phyloP scores from a whole-genome alignment of 2,113 vertebrate genomes.

The Dicerorhinus sumatrensis region DNA sequence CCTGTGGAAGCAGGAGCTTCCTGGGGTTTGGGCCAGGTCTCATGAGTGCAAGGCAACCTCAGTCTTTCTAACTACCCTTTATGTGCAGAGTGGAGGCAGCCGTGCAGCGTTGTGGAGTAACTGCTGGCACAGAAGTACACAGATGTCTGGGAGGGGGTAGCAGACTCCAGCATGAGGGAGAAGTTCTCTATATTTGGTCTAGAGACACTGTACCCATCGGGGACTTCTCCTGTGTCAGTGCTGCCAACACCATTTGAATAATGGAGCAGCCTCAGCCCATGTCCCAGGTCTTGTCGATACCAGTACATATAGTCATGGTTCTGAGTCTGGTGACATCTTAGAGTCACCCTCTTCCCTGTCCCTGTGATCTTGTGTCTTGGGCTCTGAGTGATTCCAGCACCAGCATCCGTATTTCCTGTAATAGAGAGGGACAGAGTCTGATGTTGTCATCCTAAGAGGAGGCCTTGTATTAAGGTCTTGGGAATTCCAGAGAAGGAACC shows the following conservation, averaged over 20 bases:
- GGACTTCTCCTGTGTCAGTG: background rate
- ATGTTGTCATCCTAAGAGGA: too few relatives aligned
- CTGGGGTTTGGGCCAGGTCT: background rate
- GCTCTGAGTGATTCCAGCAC: background rate
- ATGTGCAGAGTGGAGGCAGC: background rate
- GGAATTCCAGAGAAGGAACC: too few relatives aligned
- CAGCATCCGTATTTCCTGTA: conserved; percentile 7
- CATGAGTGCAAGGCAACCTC: fast-evolving
- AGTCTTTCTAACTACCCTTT: background rate
- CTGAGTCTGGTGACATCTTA: conserved; percentile 15
- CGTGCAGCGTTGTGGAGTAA: background rate
- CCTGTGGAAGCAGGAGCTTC: background rate
- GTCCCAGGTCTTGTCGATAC: conserved; percentile 6
- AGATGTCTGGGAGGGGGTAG: background rate
- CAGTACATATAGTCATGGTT: conserved; percentile 34
- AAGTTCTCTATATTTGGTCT: fast-evolving
- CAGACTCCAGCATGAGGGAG: background rate
- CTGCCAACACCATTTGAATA: fast-evolving
- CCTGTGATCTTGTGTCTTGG: background rate
- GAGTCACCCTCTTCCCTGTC: background rate
- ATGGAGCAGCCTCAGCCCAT: background rate
- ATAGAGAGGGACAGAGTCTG: background rate
- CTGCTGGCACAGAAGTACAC: conserved; percentile 64
- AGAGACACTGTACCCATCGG: background rate
- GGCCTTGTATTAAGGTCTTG: background rate